phyloP scores from a whole-genome alignment of 2,797 vertebrate species.

The Oryzias dopingdopingensis region DNA sequence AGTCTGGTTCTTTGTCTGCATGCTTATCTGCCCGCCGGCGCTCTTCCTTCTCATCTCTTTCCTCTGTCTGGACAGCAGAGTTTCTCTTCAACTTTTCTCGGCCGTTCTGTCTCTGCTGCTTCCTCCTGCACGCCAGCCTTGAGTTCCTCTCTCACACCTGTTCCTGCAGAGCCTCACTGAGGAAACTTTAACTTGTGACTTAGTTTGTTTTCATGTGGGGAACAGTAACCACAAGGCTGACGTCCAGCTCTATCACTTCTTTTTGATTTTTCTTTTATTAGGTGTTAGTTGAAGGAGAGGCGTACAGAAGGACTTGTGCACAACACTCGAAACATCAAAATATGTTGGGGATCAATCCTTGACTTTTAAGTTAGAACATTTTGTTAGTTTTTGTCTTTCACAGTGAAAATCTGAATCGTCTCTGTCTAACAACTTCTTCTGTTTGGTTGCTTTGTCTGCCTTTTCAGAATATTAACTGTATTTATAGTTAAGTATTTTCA shows the following conservation, averaged over 20 bases:
- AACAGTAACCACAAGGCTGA: conserved; percentile 10
- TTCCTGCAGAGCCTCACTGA: conserved; percentile 21
- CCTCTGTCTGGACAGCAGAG: conserved; percentile 23
- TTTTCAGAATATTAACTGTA: no score
- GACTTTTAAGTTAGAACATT: no score
- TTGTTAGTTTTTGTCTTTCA: no score
- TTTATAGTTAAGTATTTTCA: no score
- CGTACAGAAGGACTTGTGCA: no score
- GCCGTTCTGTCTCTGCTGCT: conserved; percentile 10
- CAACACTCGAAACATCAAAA: no score
- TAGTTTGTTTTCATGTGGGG: conserved; percentile 11
- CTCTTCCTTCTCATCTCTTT: conserved; percentile 13
- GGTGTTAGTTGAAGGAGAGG: no score
- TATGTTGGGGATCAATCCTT: no score
- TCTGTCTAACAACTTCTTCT: no score
- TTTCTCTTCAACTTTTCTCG: conserved; percentile 35
- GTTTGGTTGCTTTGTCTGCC: no score
- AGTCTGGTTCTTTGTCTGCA: conserved; percentile 13
- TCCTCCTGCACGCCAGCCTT: background rate
- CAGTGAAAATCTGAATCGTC: no score
- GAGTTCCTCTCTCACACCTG: conserved; percentile 13
- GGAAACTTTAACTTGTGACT: conserved; percentile 10
- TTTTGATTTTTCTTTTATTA: background rate
- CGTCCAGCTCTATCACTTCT: background rate
- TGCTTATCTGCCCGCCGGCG: conserved; percentile 4